Base-by-base conservation (phyloP, 2,888 invertebrate genomes). In the Pollenia angustigena region DNA sequence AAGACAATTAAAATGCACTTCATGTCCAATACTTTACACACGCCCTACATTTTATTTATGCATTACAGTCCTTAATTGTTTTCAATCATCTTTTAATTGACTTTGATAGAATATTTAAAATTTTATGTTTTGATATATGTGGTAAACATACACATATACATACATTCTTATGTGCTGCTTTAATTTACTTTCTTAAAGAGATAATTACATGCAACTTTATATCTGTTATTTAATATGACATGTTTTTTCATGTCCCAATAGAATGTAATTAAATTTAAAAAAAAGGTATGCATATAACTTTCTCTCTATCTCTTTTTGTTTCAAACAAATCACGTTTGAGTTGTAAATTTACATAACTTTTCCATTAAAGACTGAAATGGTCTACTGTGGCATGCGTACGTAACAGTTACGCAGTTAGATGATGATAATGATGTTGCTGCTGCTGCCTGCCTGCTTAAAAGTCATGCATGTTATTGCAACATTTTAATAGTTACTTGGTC, bases 201-300 rank as follows among this genome's bases (percentile, higher is more conserved):
- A 71, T 76, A 85, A 85, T 85, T 85, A 85, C 85, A 72, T 62
- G 66, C 76, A 81, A 72, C 23, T 85, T 81, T 66, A 81, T 72
- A 69, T 60, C 23, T 80, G 72, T 78, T 81, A 78, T 85, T 81
- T 78, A 54, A 66, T 68, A 42, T 68, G 81, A 85, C 85, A 85
- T 81, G 72, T 66, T 66, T 81, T 69, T 48, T 12, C 66, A 54
- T 78, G 54, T 78, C 66, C 48, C 85, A 72, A 85, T 71, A 71
- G 80, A 74, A 56, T 64, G 52, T 52, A 54, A 62, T 75, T 62
- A 14, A 72, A 18, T 11, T n/a, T 7, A 4, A 71, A 16, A 42
- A 42, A 46, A 60, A 62, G 46, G n/a, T 46, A 64, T 6, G 42
- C 2, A n/a, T 14, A 44, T 23, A 52, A 23, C 8, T 52, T 80